Percentiles rank a stretch among this genome's conserved stretches.
These are phyloP conservation scores for Thripadectes ignobilis DNA, from an alignment of 2,797 vertebrate species.

Conservation along the genomic window DNA sequence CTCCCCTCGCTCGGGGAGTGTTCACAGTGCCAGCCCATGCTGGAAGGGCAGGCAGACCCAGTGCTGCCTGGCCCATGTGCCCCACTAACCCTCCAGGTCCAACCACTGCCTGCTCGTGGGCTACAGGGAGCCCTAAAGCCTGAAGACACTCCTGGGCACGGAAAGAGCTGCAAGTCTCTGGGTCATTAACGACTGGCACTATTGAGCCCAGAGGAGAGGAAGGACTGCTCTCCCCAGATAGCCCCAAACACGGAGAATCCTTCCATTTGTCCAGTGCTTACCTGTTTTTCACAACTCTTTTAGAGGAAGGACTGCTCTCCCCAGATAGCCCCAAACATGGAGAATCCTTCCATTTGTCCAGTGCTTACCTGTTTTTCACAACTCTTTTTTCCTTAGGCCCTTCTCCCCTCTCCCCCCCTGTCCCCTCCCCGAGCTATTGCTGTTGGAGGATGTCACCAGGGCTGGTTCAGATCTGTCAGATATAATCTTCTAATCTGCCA, in stretches of 20 bases:
- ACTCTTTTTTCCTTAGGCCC: conserved; percentile 31
- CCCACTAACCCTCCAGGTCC: neutral
- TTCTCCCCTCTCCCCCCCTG: neutral
- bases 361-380: neutral
- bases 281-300: conserved; percentile 8
- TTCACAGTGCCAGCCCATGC: neutral
- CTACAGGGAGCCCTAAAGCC: neutral
- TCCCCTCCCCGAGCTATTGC: neutral
- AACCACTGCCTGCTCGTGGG: neutral
- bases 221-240: neutral
- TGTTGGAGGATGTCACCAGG: conserved; percentile 49
- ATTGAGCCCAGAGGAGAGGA: neutral
- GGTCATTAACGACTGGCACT: neutral
- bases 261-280: neutral
- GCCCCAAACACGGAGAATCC: neutral
- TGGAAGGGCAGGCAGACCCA: neutral
- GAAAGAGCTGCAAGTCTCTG: neutral
- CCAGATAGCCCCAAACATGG: neutral
- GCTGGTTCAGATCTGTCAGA: conserved; percentile 77
- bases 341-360: neutral
- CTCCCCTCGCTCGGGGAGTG: too few relatives aligned
- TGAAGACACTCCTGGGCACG: neutral
- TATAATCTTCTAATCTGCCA: conserved; percentile 77
- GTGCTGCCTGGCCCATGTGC: neutral
- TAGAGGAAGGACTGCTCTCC: neutral